Evolutionary conservation across 2,888 invertebrate genomes (phyloP), one percentile per base, ranked within the genome.

Genomic region (Zygothrica quintamaculata): DNA sequence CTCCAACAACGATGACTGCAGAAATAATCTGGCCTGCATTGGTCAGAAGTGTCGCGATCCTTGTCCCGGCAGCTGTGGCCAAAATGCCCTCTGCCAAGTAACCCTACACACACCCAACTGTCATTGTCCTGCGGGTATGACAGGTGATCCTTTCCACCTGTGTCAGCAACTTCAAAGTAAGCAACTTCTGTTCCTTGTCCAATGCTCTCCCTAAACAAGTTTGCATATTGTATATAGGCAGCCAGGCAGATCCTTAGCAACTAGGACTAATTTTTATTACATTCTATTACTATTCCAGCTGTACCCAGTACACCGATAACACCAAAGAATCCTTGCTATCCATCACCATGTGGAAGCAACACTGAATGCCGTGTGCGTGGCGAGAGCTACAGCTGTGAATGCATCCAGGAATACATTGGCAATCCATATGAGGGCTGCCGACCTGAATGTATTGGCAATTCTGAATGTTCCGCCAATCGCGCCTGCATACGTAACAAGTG

Each of bases 381-480:
- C 9, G 90, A 93, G 79, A 92, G 92, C 59, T 92, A 93, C 53
- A 93, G 94, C 13, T 95, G 95, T 80, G 88, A 89, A 37, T 91
- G 91, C 65, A 91, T 94, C 55, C 92, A 93, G 26, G 94, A 94
- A 58, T 94, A 95, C 76, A 93, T 93, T 68, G 96, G 96, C 15
- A 95, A 95, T 90, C 95, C 96, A 0, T 95, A 95, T 88, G 93
- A 94, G 66, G 93, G 93, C 37, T 95, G 95, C 86, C 93, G 95
- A 71, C 97, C 97, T 0, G 97, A 97, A 90, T 97, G 97, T 90
- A 92, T 97, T 11, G 94, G 95, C 52, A 97, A 97, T 88, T 94
- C 95, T 0, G 97, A 97, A 87, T 98, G 97, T 90, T 93, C 96
- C 0, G 93, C 95, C 42, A 94, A 96, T 71, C 94, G 94, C 74